Evolutionary conservation across 2,113 vertebrate species (phyloP).

Genomic region (Xiphorhynchus elegans): DNA sequence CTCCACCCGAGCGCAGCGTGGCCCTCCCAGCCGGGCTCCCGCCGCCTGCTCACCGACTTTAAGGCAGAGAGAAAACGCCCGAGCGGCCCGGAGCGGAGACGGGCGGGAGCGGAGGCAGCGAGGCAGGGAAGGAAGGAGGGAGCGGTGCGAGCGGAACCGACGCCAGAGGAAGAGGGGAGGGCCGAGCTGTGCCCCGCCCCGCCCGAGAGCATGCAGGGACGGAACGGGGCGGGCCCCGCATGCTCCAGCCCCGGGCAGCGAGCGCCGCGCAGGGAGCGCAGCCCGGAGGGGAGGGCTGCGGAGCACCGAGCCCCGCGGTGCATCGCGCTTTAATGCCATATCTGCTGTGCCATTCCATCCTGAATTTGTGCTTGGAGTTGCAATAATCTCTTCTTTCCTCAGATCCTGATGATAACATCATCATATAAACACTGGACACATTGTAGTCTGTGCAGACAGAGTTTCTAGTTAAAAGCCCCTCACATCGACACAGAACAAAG

Average conservation of each 20-base stretch:
- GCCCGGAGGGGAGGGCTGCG: background rate
- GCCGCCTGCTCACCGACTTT: constrained; percentile 70
- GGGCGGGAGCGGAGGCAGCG: background rate
- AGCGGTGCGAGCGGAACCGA: constrained; percentile 54
- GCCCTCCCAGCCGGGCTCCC: background rate
- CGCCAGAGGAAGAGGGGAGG: constrained; percentile 36
- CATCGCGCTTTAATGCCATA: fast-evolving
- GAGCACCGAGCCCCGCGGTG: too few relatives aligned
- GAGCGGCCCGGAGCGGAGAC: constrained; percentile 45
- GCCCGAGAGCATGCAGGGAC: too few relatives aligned
- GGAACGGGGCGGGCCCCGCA: too few relatives aligned
- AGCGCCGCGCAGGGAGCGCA: background rate
- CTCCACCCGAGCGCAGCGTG: background rate
- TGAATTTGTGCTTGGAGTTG: background rate
- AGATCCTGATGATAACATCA: background rate
- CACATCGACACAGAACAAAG: background rate
- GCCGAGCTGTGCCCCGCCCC: background rate
- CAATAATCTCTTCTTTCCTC: background rate
- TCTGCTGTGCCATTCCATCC: background rate
- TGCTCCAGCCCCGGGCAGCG: background rate
- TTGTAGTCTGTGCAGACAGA: background rate
- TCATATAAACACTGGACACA: background rate
- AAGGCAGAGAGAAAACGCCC: constrained; percentile 75
- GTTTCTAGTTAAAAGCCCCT: background rate
- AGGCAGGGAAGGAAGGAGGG: too few relatives aligned